Conservation (phyloP, 2,113 vertebrate genomes). For the Sisor rabdophorus region DNA sequence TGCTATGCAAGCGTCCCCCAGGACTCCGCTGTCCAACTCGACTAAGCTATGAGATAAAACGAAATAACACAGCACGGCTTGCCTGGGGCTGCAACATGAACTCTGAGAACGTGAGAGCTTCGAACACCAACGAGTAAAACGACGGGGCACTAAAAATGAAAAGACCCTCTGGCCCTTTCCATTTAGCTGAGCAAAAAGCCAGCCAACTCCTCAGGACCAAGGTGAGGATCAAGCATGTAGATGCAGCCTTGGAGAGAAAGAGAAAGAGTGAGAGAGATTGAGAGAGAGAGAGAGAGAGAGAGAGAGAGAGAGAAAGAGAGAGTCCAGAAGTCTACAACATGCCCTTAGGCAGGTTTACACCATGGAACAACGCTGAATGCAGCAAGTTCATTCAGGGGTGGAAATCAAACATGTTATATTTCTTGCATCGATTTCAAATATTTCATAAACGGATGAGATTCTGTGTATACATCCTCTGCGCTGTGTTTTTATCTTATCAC, state of each 20-base stretch:
- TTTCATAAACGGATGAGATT: conserved; percentile 24
- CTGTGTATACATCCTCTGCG: conserved; percentile 9
- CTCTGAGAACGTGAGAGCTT: conserved; percentile 99
- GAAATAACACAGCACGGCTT: conserved; percentile 63
- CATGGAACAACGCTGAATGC: conserved; percentile 16
- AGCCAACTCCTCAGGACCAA: conserved; percentile 93
- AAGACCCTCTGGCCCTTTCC: conserved; percentile 95
- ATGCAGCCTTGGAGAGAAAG: conserved; percentile 97
- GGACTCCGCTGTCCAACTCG: conserved; percentile 96
- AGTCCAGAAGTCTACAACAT: conserved; percentile 16
- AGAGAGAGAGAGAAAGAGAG: background rate
- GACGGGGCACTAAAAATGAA: conserved; percentile 99
- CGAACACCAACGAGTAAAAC: conserved; percentile 99
- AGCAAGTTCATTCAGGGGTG: conserved; percentile 18
- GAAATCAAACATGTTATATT: conserved; percentile 16
- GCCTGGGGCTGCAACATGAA: conserved; percentile 96
- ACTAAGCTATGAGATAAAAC: conserved; percentile 99
- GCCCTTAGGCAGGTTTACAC: conserved; percentile 15
- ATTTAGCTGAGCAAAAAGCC: conserved; percentile 99
- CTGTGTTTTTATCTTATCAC: no score
- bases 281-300: no score
- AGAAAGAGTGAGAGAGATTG: conserved; percentile 75
- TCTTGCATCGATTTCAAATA: conserved; percentile 21
- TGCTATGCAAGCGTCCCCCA: conserved; percentile 97
- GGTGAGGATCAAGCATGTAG: conserved; percentile 99